A percentile compares a stretch with the other conserved stretches of the same genome.
phyloP scores from a whole-genome alignment of 2,888 invertebrate species.

The Thecocarcelia acutangulata region DNA sequence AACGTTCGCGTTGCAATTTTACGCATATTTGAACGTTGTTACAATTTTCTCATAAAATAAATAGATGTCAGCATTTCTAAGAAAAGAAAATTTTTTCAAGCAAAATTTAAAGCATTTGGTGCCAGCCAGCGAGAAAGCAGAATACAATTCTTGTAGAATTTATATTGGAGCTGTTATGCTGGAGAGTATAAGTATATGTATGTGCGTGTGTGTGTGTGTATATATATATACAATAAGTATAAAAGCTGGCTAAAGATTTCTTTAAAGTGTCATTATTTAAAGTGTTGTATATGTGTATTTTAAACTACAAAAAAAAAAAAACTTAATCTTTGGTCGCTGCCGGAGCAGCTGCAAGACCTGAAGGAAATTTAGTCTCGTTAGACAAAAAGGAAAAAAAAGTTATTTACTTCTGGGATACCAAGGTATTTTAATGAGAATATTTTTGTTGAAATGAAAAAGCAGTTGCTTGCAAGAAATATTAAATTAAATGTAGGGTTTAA shows the following conservation, averaged over 20 bases:
- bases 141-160: conserved; percentile 2
- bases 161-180: conserved; percentile 25
- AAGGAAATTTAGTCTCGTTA: conserved; percentile 2
- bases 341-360: neutral
- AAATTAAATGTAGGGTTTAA: conserved; percentile 22
- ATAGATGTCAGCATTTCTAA: conserved; percentile 35
- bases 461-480: neutral
- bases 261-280: conserved; percentile 37
- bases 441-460: neutral
- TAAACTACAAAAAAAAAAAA: neutral
- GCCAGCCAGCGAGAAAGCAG: neutral
- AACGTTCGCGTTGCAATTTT: conserved; percentile 16
- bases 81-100: conserved; percentile 28
- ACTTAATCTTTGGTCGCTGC: neutral
- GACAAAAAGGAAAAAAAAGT: no score
- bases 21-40: conserved; percentile 40
- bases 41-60: conserved; percentile 32
- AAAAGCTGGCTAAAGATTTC: neutral
- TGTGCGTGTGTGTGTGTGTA: neutral
- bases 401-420: conserved; percentile 1
- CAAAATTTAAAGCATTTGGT: neutral
- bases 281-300: conserved; percentile 1
- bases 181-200: neutral
- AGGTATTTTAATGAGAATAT: conserved; percentile 30
- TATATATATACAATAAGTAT: no score